Evolutionary conservation across 2,797 vertebrate species (phyloP).

Genomic region (Microctenopoma lineatum): DNA sequence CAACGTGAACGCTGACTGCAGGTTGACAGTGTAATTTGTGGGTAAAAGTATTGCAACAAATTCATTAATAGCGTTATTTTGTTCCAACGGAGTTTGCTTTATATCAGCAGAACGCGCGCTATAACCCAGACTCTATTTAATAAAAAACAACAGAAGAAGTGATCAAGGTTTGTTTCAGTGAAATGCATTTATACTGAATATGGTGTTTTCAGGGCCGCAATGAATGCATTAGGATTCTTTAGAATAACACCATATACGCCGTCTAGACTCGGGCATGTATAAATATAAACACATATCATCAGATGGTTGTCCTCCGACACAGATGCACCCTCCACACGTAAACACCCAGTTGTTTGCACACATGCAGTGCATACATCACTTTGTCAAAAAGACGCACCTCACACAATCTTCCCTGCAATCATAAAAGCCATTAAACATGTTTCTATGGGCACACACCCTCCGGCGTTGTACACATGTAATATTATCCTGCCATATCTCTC

Average conservation of each 20-base stretch:
- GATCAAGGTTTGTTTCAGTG: background rate
- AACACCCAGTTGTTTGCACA: constrained; percentile 53
- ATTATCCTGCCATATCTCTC: constrained; percentile 67
- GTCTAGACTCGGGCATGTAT: constrained; percentile 34
- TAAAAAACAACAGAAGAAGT: background rate
- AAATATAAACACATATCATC: constrained; percentile 11
- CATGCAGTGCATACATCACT: constrained; percentile 45
- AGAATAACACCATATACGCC: background rate
- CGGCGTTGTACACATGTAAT: constrained; percentile 75
- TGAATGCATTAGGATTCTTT: background rate
- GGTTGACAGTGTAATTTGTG: background rate
- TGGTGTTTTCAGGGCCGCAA: background rate
- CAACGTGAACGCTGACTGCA: background rate
- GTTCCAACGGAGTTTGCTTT: background rate
- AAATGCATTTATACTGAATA: background rate
- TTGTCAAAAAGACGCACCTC: constrained; percentile 37
- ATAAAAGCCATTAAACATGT: constrained; percentile 76
- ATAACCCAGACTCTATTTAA: background rate
- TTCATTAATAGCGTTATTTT: background rate
- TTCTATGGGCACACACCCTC: constrained; percentile 76
- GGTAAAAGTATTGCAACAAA: background rate
- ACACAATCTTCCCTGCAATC: constrained; percentile 65
- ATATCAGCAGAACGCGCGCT: background rate
- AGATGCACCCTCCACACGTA: constrained; percentile 14
- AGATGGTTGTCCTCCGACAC: constrained; percentile 5